These are phyloP conservation scores for Ophraella communa DNA, from an alignment of 2,888 invertebrate species.

Conservation along the genomic window DNA sequence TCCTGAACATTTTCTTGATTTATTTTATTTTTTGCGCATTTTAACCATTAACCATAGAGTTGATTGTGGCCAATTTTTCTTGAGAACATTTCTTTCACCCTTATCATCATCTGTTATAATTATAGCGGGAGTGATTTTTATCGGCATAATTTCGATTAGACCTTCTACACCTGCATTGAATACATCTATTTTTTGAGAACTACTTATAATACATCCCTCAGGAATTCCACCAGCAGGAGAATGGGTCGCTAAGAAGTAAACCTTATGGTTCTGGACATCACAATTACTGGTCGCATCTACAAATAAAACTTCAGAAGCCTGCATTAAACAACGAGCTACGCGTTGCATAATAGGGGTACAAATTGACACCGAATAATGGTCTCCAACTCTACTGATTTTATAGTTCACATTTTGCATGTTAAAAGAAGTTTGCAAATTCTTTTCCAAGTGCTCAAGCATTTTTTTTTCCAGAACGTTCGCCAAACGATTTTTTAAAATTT, in stretches of 20 bases:
- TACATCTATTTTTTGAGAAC: constrained; percentile 26
- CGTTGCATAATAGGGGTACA: constrained; percentile 37
- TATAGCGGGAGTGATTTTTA: constrained; percentile 24
- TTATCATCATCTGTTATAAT: constrained; percentile 10
- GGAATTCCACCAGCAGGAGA: constrained; percentile 33
- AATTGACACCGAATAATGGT: constrained; percentile 25
- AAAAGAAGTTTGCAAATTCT: constrained; percentile 1
- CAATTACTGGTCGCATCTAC: constrained; percentile 34
- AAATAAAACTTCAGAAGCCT: constrained; percentile 32
- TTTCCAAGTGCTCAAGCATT: constrained; percentile 23
- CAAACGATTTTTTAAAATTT: constrained; percentile 26
- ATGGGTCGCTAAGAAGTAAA: constrained; percentile 37
- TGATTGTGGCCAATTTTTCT: constrained; percentile 14
- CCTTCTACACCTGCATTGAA: constrained; percentile 14
- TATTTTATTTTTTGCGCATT: constrained; percentile 7
- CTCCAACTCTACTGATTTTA: constrained; percentile 42
- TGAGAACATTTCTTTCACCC: constrained; percentile 15
- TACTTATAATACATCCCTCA: constrained; percentile 35
- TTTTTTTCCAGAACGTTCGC: constrained; percentile 9
- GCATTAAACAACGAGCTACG: constrained; percentile 18
- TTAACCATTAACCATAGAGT: constrained; percentile 15
- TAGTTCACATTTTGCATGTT: constrained; percentile 44
- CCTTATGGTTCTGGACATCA: constrained; percentile 34
- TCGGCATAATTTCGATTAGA: constrained; percentile 20
- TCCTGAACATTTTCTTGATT: constrained; percentile 5